Evolutionary conservation across 2,797 vertebrate genomes (phyloP).

Genomic region (Gymnopithys bicolor): DNA sequence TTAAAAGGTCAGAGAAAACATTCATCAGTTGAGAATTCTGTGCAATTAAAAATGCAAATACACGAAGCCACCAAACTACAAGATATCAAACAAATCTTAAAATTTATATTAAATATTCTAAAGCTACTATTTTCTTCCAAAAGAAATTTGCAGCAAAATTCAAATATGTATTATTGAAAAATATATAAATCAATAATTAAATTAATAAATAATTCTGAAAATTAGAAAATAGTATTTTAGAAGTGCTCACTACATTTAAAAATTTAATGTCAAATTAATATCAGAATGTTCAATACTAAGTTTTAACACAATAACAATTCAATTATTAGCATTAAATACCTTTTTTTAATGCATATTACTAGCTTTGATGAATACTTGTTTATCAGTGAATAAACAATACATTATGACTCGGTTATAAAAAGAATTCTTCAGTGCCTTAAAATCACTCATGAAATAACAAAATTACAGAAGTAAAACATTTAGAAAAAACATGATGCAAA

Average conservation of each 20-base stretch:
- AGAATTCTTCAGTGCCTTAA: not conserved
- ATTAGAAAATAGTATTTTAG: not conserved
- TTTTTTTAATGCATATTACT: not conserved
- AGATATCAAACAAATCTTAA: not conserved
- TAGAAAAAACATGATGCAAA: not conserved
- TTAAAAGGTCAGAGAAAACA: slow-evolving; percentile 22
- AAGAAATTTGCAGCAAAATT: not conserved
- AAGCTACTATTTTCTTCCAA: not conserved
- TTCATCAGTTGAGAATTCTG: not conserved
- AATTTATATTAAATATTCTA: not conserved
- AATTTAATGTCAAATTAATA: not conserved
- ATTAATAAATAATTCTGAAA: not conserved
- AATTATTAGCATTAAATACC: not conserved
- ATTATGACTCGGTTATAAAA: not conserved
- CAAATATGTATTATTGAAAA: not conserved
- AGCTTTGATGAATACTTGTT: not conserved
- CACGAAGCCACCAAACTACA: not conserved
- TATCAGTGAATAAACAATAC: not conserved
- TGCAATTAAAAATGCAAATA: not conserved
- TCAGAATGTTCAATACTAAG: not conserved
- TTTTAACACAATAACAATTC: not conserved
- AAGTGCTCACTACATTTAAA: not conserved
- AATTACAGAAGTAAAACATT: not conserved
- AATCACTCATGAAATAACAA: not conserved
- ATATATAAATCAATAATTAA: not conserved